These are phyloP conservation scores for Pygoscelis adeliae DNA, from an alignment of 2,113 vertebrate genomes.

Conservation along the genomic window DNA sequence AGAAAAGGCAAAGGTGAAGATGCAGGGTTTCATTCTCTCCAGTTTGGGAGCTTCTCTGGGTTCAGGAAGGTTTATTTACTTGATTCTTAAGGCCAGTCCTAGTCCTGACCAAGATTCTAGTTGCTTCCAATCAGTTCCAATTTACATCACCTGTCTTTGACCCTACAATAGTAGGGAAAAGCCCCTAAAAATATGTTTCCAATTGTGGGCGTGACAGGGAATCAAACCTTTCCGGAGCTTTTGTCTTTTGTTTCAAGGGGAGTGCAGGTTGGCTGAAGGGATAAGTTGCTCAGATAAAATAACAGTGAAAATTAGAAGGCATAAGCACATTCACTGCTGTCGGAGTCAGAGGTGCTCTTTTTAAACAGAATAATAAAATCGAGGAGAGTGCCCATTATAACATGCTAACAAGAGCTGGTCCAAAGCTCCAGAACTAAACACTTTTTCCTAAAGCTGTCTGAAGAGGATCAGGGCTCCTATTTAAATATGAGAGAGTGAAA, in stretches of 20 bases:
- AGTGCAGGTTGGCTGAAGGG: background rate
- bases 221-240: background rate
- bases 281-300: background rate
- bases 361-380: background rate
- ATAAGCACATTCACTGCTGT: background rate
- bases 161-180: background rate
- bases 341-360: background rate
- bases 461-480: background rate
- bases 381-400: background rate
- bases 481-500: background rate
- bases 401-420: background rate
- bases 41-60: background rate
- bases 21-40: background rate
- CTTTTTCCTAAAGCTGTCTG: background rate
- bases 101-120: background rate
- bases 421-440: background rate
- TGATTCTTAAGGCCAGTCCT: background rate
- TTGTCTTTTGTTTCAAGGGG: background rate
- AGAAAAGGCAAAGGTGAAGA: slow-evolving; percentile 49
- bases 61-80: background rate
- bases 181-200: background rate
- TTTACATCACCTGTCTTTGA: background rate
- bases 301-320: background rate
- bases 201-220: background rate
- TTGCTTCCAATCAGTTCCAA: background rate